phyloP scores from a whole-genome alignment of 2,888 invertebrate species.

The Drosophila lacicola region DNA sequence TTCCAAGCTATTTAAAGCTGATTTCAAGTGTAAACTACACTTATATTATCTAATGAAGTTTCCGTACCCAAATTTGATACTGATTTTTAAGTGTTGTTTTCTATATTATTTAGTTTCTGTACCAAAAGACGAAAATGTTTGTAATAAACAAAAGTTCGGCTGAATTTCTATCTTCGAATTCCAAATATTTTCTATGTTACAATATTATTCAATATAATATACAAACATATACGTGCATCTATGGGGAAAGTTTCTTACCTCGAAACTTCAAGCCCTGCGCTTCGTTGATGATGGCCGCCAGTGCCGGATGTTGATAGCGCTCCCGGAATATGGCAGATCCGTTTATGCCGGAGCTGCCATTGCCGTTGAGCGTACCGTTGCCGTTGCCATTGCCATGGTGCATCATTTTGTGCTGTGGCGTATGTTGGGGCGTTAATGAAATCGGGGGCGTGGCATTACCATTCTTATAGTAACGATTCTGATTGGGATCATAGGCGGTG shows the following conservation, averaged over 20 bases:
- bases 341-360: slow-evolving; percentile 60
- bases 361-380: slow-evolving; percentile 74
- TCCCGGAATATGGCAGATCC: slow-evolving; percentile 84
- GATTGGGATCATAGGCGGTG: slow-evolving; percentile 83
- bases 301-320: slow-evolving; percentile 84
- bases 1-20: no score
- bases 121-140: no score
- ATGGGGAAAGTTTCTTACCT: slow-evolving; percentile 68
- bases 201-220: no score
- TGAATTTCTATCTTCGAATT: no score
- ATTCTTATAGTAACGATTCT: slow-evolving; percentile 84
- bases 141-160: no score
- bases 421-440: slow-evolving; percentile 79
- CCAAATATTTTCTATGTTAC: no score
- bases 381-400: slow-evolving; percentile 69
- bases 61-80: no score
- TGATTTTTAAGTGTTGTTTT: no score
- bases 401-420: slow-evolving; percentile 80
- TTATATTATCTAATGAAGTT: no score
- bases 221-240: slow-evolving; percentile 1
- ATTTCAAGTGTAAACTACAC: no score
- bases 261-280: slow-evolving; percentile 84
- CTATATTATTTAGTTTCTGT: no score
- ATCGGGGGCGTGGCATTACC: slow-evolving; percentile 71
- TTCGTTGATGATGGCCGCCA: slow-evolving; percentile 85